Evolutionary conservation across 2,113 vertebrate species (phyloP).

Genomic region (Onychostoma macrolepis): DNA sequence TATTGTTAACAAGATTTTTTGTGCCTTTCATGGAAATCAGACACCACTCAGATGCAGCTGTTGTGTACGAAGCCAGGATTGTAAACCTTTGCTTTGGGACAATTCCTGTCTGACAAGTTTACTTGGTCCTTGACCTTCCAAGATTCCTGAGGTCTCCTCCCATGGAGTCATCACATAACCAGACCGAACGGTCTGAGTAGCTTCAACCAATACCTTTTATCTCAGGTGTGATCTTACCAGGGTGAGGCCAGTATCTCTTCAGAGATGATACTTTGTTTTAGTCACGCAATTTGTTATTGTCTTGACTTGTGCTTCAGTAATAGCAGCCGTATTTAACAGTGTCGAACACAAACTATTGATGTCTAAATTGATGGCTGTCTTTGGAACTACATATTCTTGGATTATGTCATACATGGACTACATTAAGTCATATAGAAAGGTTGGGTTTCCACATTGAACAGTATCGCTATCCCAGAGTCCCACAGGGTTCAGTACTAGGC

Average conservation of each 20-base stretch:
- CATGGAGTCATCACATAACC: slow-evolving; percentile 38
- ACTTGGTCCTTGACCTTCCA: slow-evolving; percentile 30
- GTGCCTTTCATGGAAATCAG: background rate
- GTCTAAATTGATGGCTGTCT: background rate
- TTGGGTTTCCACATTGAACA: background rate
- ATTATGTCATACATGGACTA: background rate
- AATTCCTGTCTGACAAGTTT: slow-evolving; percentile 52
- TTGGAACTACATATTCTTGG: background rate
- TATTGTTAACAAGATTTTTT: slow-evolving; percentile 16
- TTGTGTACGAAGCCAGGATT: slow-evolving; percentile 39
- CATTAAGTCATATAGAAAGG: background rate
- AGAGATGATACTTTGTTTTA: slow-evolving; percentile 11
- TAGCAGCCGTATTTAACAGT: background rate
- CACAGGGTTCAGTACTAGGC: background rate
- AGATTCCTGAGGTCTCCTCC: slow-evolving; percentile 38
- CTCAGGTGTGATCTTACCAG: slow-evolving; percentile 21
- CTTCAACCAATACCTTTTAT: slow-evolving; percentile 38
- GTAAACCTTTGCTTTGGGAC: slow-evolving; percentile 46
- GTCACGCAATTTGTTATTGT: background rate
- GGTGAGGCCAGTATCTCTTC: slow-evolving; percentile 20
- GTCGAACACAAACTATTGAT: background rate
- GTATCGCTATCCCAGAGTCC: background rate
- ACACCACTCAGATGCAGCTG: background rate
- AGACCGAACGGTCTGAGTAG: slow-evolving; percentile 15
- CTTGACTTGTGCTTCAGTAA: background rate